phyloP scores from a whole-genome alignment of 2,113 vertebrate genomes.

The Hippocampus mohnikei region DNA sequence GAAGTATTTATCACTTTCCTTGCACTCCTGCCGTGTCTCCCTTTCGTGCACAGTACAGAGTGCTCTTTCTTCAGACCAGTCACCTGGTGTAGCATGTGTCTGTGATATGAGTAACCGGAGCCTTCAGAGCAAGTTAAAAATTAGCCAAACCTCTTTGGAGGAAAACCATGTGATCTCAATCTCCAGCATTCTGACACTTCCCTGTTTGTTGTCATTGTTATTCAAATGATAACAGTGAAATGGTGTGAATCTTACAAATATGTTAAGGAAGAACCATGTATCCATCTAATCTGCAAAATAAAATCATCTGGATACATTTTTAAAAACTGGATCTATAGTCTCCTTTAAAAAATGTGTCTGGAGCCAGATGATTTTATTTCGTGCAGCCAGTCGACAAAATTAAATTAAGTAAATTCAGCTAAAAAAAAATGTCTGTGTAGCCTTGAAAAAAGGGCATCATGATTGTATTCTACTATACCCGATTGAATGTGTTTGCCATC shows the following conservation, averaged over 20 bases:
- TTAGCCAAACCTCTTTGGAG: constrained; percentile 21
- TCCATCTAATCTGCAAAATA: too few species aligned
- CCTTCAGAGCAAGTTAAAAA: constrained; percentile 30
- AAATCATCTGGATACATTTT: too few species aligned
- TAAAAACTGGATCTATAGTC: too few species aligned
- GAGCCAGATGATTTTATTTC: too few species aligned
- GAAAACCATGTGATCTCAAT: background rate
- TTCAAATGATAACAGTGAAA: background rate
- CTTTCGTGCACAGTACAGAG: constrained; percentile 12
- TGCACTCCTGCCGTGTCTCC: background rate
- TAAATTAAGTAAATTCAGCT: too few species aligned
- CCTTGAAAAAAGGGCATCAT: background rate
- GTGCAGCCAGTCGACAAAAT: too few species aligned
- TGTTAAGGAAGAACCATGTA: too few species aligned
- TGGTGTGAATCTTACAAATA: background rate
- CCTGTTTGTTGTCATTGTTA: background rate
- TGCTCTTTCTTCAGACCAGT: constrained; percentile 30
- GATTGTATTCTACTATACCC: background rate
- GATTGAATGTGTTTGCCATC: background rate
- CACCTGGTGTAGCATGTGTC: constrained; percentile 17
- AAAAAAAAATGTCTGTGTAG: background rate
- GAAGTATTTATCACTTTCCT: constrained; percentile 38
- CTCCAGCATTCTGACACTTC: background rate
- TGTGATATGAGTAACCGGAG: constrained; percentile 31
- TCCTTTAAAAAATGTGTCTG: too few species aligned